Base-by-base conservation (phyloP, 2,113 vertebrate species). In the Megaleporinus macrocephalus region DNA sequence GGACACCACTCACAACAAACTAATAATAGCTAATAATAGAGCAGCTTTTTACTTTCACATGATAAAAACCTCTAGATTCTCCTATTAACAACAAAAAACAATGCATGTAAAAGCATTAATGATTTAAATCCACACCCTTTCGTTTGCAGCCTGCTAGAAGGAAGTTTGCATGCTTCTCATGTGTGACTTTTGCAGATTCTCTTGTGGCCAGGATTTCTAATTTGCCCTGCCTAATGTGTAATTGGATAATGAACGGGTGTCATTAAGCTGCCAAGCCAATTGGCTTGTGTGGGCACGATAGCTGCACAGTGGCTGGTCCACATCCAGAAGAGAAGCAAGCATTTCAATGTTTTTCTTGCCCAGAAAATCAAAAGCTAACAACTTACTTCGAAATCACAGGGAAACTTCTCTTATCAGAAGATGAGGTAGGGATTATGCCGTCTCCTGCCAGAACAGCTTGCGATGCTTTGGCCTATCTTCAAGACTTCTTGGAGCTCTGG, bases 201-300 rank as follows among this genome's bases (percentile, higher is more conserved):
- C 53, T 66, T 77, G 73, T 53, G 33, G 68, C 59, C 72, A 84
- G 65, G 69, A 73, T 76, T 63, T 85, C 70, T 73, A 51, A 81
- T 84, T 70, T 83, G 82, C 53, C 57, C 51, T 80, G 69, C 59
- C 63, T 79, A 53, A 84, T 85, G 79, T 57, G 73, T 87, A 86
- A 87, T 86, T 81, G 74, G 82, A 84, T 84, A 84, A 83, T 79
- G 72, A 86, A 86, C 51, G 70, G 41, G 77, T 81, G 61, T 81
- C 79, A 79, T 41, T 69, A 82, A 84, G 69, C 72, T 68, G 78
- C 78, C 71, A 76, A 75, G 65, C 79, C 77, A 81, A 75, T 66
- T 76, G 79, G 81, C 51, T 66, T 57, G 75, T 73, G 79, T 62
- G 83, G 76, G 51, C 76, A 69, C 12, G 66, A 65, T 70, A 70